These are phyloP conservation scores for Isurus oxyrinchus DNA, from an alignment of 2,113 vertebrate genomes.

Conservation along the genomic window DNA sequence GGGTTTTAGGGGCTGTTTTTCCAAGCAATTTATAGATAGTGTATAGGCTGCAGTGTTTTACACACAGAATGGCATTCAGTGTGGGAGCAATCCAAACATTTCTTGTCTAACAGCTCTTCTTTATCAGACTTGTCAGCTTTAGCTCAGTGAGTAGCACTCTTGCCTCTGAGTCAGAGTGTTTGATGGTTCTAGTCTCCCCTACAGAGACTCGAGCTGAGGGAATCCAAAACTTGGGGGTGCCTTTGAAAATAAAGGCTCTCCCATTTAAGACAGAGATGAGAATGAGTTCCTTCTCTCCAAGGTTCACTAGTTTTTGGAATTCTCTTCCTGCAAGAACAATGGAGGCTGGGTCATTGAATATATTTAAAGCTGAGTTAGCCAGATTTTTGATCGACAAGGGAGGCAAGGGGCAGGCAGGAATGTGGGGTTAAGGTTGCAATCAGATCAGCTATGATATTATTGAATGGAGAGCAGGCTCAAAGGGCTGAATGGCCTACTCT, in stretches of 20 bases:
- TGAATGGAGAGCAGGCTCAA: too few species aligned
- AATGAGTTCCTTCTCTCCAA: neutral
- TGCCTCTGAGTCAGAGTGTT: neutral
- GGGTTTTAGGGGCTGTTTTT: neutral
- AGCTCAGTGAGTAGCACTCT: neutral
- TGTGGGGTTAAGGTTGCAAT: too few species aligned
- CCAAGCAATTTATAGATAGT: neutral
- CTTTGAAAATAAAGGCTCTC: neutral
- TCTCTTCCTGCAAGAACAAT: neutral
- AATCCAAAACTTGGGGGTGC: neutral
- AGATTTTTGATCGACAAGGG: neutral
- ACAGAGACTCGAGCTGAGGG: neutral
- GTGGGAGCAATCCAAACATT: neutral
- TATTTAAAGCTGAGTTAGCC: neutral
- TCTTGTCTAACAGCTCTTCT: neutral
- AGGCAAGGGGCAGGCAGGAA: too few species aligned
- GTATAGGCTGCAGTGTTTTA: neutral
- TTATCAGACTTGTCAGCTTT: neutral
- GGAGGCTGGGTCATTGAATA: neutral
- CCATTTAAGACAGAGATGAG: neutral
- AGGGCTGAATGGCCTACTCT: too few species aligned
- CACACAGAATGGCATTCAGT: neutral
- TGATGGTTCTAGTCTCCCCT: neutral
- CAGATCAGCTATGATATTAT: too few species aligned
- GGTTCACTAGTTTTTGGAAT: neutral